Evolutionary conservation across 2,888 invertebrate genomes (phyloP).

Genomic region (Atherix ibis): DNA sequence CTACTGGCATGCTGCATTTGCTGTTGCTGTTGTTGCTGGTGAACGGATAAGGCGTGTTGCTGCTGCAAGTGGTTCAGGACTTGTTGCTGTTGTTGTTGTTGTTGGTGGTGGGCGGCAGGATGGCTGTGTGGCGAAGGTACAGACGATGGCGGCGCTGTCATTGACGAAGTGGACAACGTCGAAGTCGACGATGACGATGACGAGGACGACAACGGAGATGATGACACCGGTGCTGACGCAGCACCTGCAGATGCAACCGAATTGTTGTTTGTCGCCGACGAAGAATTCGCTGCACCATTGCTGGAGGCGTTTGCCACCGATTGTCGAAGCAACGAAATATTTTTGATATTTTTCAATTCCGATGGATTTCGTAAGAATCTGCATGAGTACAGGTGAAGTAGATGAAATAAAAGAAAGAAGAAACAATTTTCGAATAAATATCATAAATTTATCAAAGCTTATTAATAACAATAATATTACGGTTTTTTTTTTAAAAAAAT

Average conservation of each 20-base stretch:
- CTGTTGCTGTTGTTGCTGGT: conserved; percentile 17
- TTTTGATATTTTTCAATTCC: conserved; percentile 86
- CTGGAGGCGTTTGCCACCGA: conserved; percentile 43
- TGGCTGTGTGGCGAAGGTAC: no score
- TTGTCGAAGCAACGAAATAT: conserved; percentile 73
- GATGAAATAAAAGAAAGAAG: conserved; percentile 3
- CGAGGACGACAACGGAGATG: conserved; percentile 11
- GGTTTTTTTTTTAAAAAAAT: no score
- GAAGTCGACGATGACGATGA: conserved; percentile 15
- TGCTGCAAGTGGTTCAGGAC: conserved; percentile 7
- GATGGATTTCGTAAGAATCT: conserved; percentile 87
- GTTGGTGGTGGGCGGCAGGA: conserved; percentile 8
- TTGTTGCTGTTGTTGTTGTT: conserved; percentile 16
- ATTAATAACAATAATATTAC: no score
- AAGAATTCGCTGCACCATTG: conserved; percentile 32
- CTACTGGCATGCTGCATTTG: conserved; percentile 19
- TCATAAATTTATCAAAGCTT: conserved; percentile 45
- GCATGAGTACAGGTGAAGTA: conserved; percentile 14
- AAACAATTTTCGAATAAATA: conserved; percentile 6
- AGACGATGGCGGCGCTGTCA: conserved; percentile 13
- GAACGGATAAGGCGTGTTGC: conserved; percentile 10
- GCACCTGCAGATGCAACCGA: conserved; percentile 15
- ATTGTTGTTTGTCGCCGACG: conserved; percentile 12
- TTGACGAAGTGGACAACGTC: conserved; percentile 4
- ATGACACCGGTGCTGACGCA: conserved; percentile 8